Conservation (phyloP, 2,797 vertebrate species). For the Gadopsis marmoratus region DNA sequence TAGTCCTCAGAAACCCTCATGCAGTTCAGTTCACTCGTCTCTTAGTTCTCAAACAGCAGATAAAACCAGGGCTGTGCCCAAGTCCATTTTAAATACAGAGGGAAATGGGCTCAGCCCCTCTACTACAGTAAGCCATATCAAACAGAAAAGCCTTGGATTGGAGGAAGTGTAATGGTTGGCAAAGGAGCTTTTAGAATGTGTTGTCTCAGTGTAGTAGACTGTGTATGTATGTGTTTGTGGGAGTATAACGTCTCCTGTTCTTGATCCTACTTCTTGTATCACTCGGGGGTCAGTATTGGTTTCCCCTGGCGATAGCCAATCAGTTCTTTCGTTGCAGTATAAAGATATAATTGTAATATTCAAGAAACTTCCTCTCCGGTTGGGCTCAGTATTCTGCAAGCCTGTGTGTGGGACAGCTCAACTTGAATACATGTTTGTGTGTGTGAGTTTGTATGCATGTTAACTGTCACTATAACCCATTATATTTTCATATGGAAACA, state of each 20-base stretch:
- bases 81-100: conserved; percentile 36
- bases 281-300: conserved; percentile 73
- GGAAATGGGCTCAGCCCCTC: conserved; percentile 56
- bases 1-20: conserved; percentile 76
- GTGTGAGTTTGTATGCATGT: conserved; percentile 61
- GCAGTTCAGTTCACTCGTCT: conserved; percentile 71
- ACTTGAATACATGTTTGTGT: conserved; percentile 72
- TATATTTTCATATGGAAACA: conserved; percentile 80
- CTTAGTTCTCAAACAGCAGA: conserved; percentile 77
- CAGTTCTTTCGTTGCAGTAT: conserved; percentile 90
- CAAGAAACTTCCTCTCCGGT: conserved; percentile 78
- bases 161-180: conserved; percentile 58
- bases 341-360: conserved; percentile 77
- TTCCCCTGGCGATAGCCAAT: conserved; percentile 85
- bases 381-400: conserved; percentile 67
- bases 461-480: conserved; percentile 72
- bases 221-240: conserved; percentile 14
- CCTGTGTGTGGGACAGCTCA: conserved; percentile 70
- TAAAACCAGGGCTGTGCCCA: conserved; percentile 55
- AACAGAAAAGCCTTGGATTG: conserved; percentile 78
- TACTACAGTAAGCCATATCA: conserved; percentile 83
- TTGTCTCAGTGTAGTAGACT: conserved; percentile 51
- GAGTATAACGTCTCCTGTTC: conserved; percentile 64
- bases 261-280: conserved; percentile 79
- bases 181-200: conserved; percentile 72